Evolutionary conservation across 2,797 vertebrate genomes (phyloP), one percentile per base, ranked within the genome.

Genomic region (Catamblyrhynchus diadema): DNA sequence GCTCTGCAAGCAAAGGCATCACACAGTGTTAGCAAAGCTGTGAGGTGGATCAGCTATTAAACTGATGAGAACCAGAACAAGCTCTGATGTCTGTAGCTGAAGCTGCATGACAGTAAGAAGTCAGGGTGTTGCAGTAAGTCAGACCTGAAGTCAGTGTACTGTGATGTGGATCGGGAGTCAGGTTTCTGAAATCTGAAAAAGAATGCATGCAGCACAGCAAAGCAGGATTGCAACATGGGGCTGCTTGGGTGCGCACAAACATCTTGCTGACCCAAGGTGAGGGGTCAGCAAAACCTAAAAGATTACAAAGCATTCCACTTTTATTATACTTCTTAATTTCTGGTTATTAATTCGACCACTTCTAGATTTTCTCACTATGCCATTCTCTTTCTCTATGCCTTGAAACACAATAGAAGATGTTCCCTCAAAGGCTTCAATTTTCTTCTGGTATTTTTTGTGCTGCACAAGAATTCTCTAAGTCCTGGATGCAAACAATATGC

Each of bases 111-210:
- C n/a, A 37, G 33, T 20, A n/a, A 66, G 41, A 42, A 90, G 50
- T 35, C 53, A 74, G 0, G 0, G 16, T 35, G 28, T 5, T 77
- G 41, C 14, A 86, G 4, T 30, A 67, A 48, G 42, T 72, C 27
- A 93, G 30, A 84, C 30, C 30, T 72, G 59, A 67, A 92, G 27
- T 72, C 73, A 45, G 15, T 50, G 42, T 25, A 42, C n/a, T 50
- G 50, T 81, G 70, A 50, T 45, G 42, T 35, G 53, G 42, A 73
- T 64, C 41, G 50, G 33, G 57, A 81, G 48, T 14, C 50, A 88
- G 25, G 54, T 48, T 9, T 72, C 54, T 91, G 39, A 60, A 88
- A 35, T 50, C 13, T 61, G 45, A 72, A 67, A 64, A 79, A 79
- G n/a, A 84, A 33, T 18, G 14, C 21, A 14, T 6, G 24, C 12